phyloP scores from a whole-genome alignment of 2,113 vertebrate genomes.

The Sorex fumeus region DNA sequence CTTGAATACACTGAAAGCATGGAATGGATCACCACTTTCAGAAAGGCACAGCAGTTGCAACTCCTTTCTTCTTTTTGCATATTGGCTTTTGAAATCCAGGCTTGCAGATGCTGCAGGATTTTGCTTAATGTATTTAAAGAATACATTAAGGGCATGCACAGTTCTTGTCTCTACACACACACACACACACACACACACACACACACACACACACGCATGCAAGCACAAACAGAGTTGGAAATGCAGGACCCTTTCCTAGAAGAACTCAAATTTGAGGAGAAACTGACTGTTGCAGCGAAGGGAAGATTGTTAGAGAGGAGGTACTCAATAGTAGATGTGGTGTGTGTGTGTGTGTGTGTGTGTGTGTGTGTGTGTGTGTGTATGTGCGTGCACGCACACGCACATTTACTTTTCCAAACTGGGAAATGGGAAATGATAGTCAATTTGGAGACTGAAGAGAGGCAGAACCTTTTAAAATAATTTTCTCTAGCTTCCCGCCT shows the following conservation, averaged over 20 bases:
- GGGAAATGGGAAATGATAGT: neutral
- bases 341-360: neutral
- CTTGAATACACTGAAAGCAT: neutral
- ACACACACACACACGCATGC: too few relatives aligned
- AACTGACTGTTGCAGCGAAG: neutral
- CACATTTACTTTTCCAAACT: too few relatives aligned
- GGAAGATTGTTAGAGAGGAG: conserved; percentile 1
- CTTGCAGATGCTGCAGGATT: conserved; percentile 16
- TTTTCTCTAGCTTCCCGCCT: neutral
- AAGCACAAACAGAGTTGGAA: neutral
- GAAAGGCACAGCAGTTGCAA: neutral
- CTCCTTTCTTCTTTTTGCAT: conserved; percentile 17
- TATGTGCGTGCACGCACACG: too few relatives aligned
- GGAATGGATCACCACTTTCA: conserved; percentile 1
- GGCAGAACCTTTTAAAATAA: neutral
- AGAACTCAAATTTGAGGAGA: conserved; percentile 6
- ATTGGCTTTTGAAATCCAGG: neutral
- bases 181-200: too few relatives aligned
- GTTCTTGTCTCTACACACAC: neutral
- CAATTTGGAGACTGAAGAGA: neutral
- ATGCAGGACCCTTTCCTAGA: neutral
- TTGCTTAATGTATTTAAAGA: conserved; percentile 39
- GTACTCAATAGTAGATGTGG: neutral
- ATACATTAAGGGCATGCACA: too few relatives aligned
- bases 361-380: neutral